Conservation (phyloP, 2,888 invertebrate genomes). For the Sesia apiformis region DNA sequence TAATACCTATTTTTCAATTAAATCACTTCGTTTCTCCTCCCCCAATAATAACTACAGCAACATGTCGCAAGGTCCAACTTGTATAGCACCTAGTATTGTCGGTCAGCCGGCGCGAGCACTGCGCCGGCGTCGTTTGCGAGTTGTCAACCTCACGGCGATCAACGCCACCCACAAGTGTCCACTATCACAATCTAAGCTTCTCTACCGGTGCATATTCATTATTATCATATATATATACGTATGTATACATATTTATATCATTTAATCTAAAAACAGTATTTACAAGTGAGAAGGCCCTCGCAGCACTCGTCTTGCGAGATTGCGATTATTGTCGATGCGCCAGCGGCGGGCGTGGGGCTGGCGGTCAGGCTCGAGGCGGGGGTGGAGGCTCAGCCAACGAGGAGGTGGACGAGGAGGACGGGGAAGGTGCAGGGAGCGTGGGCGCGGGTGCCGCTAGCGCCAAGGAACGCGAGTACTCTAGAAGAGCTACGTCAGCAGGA, state of each 20-base stretch:
- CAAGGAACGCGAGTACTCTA: conserved; percentile 81
- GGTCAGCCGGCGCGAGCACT: conserved; percentile 52
- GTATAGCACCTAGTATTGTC: conserved; percentile 74
- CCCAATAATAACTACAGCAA: conserved; percentile 59
- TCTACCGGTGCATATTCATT: conserved; percentile 69
- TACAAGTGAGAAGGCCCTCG: conserved; percentile 55
- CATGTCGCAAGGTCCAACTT: conserved; percentile 65
- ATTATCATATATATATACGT: conserved; percentile 70
- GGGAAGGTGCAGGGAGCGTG: conserved; percentile 65
- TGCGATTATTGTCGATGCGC: conserved; percentile 69
- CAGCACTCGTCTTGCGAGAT: conserved; percentile 45
- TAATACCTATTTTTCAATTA: conserved; percentile 60
- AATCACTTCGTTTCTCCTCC: conserved; percentile 57
- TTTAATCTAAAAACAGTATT: conserved; percentile 46
- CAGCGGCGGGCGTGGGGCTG: conserved; percentile 70
- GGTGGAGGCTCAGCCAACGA: conserved; percentile 75
- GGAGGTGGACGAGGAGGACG: conserved; percentile 77
- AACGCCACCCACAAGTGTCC: conserved; percentile 38
- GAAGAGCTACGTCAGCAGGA: conserved; percentile 77
- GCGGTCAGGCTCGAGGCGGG: conserved; percentile 72
- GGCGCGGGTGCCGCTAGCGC: conserved; percentile 56
- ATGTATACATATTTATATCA: conserved; percentile 62
- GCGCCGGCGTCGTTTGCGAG: conserved; percentile 49
- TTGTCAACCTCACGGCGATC: conserved; percentile 48
- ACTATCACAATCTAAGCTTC: conserved; percentile 72